Conservation (phyloP, 2,113 vertebrate species). For the Semnopithecus entellus region DNA sequence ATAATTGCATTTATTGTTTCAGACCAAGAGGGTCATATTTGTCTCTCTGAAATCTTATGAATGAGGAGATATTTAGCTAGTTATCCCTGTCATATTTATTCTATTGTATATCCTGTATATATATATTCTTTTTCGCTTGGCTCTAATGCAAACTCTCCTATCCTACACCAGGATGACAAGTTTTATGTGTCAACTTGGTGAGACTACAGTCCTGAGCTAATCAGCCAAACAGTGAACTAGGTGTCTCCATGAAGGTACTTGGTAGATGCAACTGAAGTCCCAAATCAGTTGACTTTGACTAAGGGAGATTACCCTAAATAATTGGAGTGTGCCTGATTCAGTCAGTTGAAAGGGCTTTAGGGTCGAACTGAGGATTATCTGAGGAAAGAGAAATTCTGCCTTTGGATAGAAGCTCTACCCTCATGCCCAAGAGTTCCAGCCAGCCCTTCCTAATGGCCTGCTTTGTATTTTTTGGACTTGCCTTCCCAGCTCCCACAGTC, state of each 20-base stretch:
- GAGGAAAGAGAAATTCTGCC: not conserved
- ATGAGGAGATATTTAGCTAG: not conserved
- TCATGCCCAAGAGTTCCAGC: accelerated
- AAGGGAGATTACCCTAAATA: not conserved
- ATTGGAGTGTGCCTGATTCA: not conserved
- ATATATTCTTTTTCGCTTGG: not conserved
- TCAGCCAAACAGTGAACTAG: not conserved
- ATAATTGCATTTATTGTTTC: not conserved
- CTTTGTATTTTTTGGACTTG: not conserved
- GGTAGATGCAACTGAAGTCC: not conserved
- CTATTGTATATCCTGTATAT: not conserved
- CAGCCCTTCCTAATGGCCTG: too few relatives aligned
- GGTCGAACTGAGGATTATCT: not conserved
- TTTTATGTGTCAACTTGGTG: accelerated
- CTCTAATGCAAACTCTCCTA: not conserved
- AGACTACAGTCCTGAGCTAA: not conserved
- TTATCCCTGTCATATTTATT: not conserved
- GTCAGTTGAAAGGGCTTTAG: not conserved
- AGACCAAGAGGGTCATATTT: not conserved
- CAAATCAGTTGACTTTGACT: not conserved
- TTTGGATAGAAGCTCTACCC: not conserved
- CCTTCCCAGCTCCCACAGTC: too few relatives aligned
- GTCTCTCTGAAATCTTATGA: not conserved
- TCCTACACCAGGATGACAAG: not conserved
- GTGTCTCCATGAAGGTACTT: not conserved